Base-by-base conservation (phyloP, 1,140 invertebrate species). In the Lysiphlebus fabarum region DNA sequence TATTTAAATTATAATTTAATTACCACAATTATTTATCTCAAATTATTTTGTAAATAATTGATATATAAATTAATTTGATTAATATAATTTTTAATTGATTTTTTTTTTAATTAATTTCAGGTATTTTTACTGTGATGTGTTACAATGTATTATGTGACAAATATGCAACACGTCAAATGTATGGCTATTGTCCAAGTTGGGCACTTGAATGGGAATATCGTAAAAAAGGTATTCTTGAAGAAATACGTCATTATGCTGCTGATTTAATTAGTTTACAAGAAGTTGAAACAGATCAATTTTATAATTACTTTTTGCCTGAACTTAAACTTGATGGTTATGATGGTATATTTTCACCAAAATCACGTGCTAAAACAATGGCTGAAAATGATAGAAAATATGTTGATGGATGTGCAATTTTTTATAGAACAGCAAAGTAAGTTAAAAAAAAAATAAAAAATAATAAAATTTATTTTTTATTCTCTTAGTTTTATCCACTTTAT, bases 81-180 rank as follows among this genome's bases (percentile, higher is more conserved):
- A 2, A 4, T 26, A 26, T 26, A 26, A 2, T 26, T 26, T 38
- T 12, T 11, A 12, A 45, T 17, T 37, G 9, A 48, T 58, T 58
- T 44, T 34, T 55, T 45, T 45, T 36, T 47, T 12, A 36, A 38
- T 65, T 59, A 55, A 67, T 81, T 74, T 3, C 79, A 93, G 92
- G 92, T 83, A 91, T 95, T 74, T 96, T 99, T 81, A 98, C 96
- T 53, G 95, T 99, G 61, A 97, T 99, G 92, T 99, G 96, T 81
- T 99, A 99, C 84, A 99, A 99, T 81, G 95, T 99, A 55, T 84
- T 99, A 56, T 98, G 97, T 81, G 96, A 98, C 81, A 98, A 99
- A 80, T 99, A 98, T 72, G 96, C 96, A 33, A 99, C 96, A 12
- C 79, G 95, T 66, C 93, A 95, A 75, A 95, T 96, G 89, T 98